Evolutionary conservation across 2,888 invertebrate genomes (phyloP), one percentile per base, ranked within the genome.

Genomic region (Dryobota labecula): DNA sequence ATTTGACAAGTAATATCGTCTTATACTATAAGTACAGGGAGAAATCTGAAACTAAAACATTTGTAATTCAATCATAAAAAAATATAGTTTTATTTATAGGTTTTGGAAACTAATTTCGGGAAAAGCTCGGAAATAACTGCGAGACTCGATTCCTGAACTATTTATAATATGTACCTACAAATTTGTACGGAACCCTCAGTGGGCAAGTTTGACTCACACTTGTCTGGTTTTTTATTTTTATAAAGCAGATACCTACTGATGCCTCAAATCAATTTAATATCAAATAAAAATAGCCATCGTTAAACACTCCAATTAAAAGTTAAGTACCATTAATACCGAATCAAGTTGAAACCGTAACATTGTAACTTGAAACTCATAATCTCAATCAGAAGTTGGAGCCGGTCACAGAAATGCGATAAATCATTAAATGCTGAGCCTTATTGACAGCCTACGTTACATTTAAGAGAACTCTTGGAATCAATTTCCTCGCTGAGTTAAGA

Each of bases 401-500:
- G 86, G 87, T 87, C 83, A 87, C 80, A 82, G 86, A 80, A 85
- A 87, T 80, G 84, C 87, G 85, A 90, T 92, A 90, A 91, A 92
- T 92, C 90, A 90, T 87, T 86, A 86, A 88, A 88, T 85, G 78
- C 82, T 86, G 84, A 86, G 81, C 85, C 86, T 87, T 90, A 91
- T 90, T 91, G 93, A 92, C 91, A 91, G 89, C 86, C 84, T 81
- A 84, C 87, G 87, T 89, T 84, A 90, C 89, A 90, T 92, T 93
- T 90, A 84, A 84, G 86, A 86, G 88, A 90, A 90, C 90, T 92
- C 90, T 88, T 90, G 90, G 92, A 94, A 94, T 93, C 94, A 93
- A 94, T 94, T 94, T 94, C 92, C 93, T 91, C 85, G 83, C 85
- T 74, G 86, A 92, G 87, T 90, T 92, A 91, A 92, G 88, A 89